phyloP scores from a whole-genome alignment of 2,113 vertebrate genomes.

The Heliornis fulica region DNA sequence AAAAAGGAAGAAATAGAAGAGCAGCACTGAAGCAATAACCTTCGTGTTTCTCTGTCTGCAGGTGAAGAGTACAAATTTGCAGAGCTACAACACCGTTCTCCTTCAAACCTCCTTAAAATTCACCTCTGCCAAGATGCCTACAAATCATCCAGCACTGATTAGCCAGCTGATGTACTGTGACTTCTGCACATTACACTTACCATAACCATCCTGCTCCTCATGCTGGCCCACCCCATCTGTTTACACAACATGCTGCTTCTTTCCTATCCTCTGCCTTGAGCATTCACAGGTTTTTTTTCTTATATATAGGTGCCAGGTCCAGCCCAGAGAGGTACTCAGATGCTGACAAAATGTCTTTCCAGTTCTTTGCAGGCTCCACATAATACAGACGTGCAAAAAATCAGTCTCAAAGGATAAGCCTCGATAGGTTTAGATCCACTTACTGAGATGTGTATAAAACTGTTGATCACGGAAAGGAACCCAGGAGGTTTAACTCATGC shows the following conservation, averaged over 20 bases:
- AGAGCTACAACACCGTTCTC: neutral
- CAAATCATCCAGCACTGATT: conserved; percentile 25
- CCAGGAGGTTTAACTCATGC: neutral
- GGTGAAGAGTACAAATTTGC: neutral
- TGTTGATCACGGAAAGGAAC: neutral
- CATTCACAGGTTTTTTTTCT: neutral
- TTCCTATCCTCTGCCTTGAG: neutral
- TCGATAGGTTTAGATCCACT: neutral
- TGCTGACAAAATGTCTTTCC: neutral
- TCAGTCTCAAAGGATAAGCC: neutral
- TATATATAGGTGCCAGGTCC: neutral
- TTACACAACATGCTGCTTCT: neutral
- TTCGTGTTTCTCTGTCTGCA: neutral
- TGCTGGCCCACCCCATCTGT: neutral
- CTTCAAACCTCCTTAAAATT: conserved; percentile 36
- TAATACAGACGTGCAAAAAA: neutral
- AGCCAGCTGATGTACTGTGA: conserved; percentile 42
- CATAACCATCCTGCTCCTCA: neutral
- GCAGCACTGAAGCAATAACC: neutral
- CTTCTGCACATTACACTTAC: neutral
- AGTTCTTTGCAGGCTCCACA: neutral
- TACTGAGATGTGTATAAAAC: neutral
- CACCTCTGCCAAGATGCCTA: conserved; percentile 12
- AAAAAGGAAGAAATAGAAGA: neutral
- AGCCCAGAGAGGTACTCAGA: neutral